A percentile compares a stretch with the other conserved stretches of the same genome.
These are phyloP conservation scores for Choristoneura rosaceana DNA, from an alignment of 2,888 invertebrate genomes.

Conservation along the genomic window DNA sequence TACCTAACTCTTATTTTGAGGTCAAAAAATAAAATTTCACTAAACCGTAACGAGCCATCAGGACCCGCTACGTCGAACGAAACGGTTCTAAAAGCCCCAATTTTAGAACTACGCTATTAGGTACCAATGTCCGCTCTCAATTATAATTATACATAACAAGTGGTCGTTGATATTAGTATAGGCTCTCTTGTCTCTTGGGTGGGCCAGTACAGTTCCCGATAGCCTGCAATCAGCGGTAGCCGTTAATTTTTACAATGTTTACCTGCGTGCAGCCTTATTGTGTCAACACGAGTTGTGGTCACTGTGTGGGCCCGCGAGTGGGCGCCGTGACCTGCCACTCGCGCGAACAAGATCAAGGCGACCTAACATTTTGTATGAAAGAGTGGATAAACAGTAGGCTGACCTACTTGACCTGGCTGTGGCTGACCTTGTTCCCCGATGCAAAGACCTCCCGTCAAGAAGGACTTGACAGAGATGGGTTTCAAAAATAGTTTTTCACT, in stretches of 20 bases:
- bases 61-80: neutral
- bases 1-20: too few relatives aligned
- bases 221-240: conserved; percentile 12
- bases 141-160: neutral
- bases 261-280: conserved; percentile 28
- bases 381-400: conserved; percentile 9
- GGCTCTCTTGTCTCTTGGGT: neutral
- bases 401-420: conserved; percentile 3
- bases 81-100: neutral
- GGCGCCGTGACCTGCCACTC: conserved; percentile 31
- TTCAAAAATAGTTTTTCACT: neutral
- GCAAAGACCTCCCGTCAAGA: neutral
- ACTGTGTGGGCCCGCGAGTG: conserved; percentile 34
- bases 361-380: conserved; percentile 12
- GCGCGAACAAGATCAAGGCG: conserved; percentile 41
- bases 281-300: conserved; percentile 32
- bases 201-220: conserved; percentile 12
- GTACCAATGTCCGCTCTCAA: neutral
- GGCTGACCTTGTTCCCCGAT: neutral
- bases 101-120: neutral
- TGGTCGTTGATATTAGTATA: neutral
- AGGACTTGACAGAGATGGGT: neutral
- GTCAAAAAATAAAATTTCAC: too few relatives aligned
- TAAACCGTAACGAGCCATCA: neutral
- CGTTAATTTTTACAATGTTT: conserved; percentile 40